Base-by-base conservation (phyloP, 2,888 invertebrate species). In the Subacronicta megacephala region DNA sequence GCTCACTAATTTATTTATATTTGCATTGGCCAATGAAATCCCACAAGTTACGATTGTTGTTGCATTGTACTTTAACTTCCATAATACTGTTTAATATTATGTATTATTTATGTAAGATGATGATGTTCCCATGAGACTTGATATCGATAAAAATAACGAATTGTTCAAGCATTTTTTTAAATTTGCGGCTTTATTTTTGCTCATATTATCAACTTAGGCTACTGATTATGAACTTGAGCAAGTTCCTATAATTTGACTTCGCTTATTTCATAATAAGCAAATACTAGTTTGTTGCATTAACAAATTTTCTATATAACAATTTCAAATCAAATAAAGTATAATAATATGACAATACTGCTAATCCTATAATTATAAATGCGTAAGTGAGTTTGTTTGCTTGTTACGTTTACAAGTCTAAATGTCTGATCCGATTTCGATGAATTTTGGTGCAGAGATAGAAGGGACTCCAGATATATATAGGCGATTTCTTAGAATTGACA, bases 41-140 rank as follows among this genome's bases (percentile, higher is more conserved):
- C 53, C 66, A 46, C 13, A n/a, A 0, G 33, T 40, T 46, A 65
- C 23, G 9, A 37, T 31, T 52, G 46, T 35, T 26, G 2, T 46
- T 37, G 38, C 43, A 46, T 56, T 64, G 18, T 67, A 47, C 50
- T 52, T 47, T 26, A 50, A 46, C 45, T 54, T 58, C 26, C 46
- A 50, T 60, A 58, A 13, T 65, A 44, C 35, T 49, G n/a, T 62
- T n/a, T n/a, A n/a, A n/a, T 49, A 47, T 44, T 38, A 49, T 35
- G 40, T 58, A 65, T 49, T 60, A 60, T 60, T 66, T 72, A 16
- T n/a, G 37, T 65, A 26, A 36, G 7, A 42, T 38, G 35, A 33
- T 46, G 47, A 37, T 45, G 46, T 72, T 66, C 54, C 16, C 33
- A 42, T 52, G 59, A 53, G 17, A 66, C 60, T 72, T 60, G 62